Percentiles rank a stretch among this genome's conserved stretches.
These are phyloP conservation scores for Malaclemys terrapin DNA, from an alignment of 2,113 vertebrate genomes.

Conservation along the genomic window DNA sequence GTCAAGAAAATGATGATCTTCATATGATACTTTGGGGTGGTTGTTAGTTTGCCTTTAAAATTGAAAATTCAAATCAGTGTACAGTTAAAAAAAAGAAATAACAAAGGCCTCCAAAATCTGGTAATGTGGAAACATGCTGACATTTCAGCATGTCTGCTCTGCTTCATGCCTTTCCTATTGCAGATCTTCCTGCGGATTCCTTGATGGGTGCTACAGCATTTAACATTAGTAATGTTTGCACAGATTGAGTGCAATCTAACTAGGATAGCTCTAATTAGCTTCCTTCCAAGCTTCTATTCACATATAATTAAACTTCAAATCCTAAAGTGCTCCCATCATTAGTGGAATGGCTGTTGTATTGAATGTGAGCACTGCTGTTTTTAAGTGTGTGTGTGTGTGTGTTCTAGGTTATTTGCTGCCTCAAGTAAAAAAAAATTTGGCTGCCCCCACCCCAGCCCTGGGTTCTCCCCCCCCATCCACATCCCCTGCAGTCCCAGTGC, in stretches of 20 bases:
- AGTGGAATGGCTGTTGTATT: background rate
- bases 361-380: background rate
- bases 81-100: background rate
- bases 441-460: too few species aligned
- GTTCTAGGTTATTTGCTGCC: too few species aligned
- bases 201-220: background rate
- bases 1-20: background rate
- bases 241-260: conserved; percentile 6
- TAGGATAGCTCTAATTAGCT: conserved; percentile 17
- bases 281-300: conserved; percentile 33
- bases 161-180: background rate
- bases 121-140: background rate
- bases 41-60: background rate
- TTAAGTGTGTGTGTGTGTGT: background rate
- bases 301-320: conserved; percentile 49
- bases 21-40: background rate
- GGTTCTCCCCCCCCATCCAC: too few species aligned
- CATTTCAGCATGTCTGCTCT: background rate
- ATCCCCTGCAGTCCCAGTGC: too few species aligned
- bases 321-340: conserved; percentile 39
- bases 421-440: too few species aligned
- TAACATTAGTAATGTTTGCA: background rate
- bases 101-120: background rate
- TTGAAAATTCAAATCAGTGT: background rate
- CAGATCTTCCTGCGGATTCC: background rate